These are phyloP conservation scores for Suncus etruscus DNA, from an alignment of 2,113 vertebrate species.

Conservation along the genomic window DNA sequence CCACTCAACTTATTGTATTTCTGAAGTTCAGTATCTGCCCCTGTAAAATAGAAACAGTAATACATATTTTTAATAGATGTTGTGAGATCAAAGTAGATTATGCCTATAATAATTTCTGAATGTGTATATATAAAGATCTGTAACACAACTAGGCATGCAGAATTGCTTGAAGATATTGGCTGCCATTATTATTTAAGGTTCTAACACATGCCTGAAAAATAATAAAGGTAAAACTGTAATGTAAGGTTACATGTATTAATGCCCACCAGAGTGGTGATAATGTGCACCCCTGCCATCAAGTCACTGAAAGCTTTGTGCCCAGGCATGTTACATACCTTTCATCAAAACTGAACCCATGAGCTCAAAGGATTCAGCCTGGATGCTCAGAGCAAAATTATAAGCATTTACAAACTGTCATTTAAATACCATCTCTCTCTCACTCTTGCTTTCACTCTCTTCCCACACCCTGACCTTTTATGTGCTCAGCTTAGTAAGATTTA, in stretches of 20 bases:
- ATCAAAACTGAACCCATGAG: background rate
- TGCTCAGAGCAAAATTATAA: conserved; percentile 20
- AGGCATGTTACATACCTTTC: background rate
- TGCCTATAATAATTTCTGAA: background rate
- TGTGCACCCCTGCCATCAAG: background rate
- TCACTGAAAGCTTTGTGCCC: background rate
- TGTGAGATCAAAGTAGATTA: conserved; percentile 7
- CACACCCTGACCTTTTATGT: background rate
- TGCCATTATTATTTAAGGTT: conserved; percentile 7
- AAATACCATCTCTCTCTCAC: background rate
- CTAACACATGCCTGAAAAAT: background rate
- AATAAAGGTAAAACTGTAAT: background rate
- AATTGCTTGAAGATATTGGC: background rate
- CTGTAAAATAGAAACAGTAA: background rate
- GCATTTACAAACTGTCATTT: conserved; percentile 44
- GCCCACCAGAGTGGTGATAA: background rate
- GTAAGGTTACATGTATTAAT: background rate
- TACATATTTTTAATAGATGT: background rate
- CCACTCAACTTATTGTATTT: background rate
- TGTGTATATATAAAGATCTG: no score
- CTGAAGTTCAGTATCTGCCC: background rate
- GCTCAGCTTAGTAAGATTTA: conserved; percentile 51
- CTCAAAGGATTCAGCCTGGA: background rate
- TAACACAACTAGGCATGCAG: background rate
- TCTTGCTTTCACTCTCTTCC: background rate